These are phyloP conservation scores for Esox lucius DNA, from an alignment of 2,797 vertebrate genomes.

Conservation along the genomic window DNA sequence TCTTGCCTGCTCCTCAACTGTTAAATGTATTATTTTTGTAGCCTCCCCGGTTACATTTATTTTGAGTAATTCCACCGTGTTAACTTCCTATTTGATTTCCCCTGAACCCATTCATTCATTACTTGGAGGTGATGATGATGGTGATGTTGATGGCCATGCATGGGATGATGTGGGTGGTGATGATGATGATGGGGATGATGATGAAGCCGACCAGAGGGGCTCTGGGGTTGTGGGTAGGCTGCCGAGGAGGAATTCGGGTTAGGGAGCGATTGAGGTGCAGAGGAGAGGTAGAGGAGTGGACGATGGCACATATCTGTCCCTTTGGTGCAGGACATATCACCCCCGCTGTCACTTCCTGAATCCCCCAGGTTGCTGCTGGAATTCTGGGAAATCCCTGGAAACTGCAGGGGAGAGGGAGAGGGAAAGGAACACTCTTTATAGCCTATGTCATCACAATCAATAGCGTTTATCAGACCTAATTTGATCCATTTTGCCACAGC, in stretches of 20 bases:
- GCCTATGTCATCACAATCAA: background rate
- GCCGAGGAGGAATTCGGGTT: constrained; percentile 51
- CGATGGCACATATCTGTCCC: constrained; percentile 74
- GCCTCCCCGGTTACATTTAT: background rate
- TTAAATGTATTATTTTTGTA: background rate
- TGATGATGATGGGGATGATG: constrained; percentile 76
- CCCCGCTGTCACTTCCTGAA: constrained; percentile 77
- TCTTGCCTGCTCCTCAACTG: background rate
- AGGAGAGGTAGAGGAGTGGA: constrained; percentile 75
- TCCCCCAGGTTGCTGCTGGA: constrained; percentile 75
- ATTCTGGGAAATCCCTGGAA: constrained; percentile 76
- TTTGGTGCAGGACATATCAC: constrained; percentile 73
- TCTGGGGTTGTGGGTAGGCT: constrained; percentile 71
- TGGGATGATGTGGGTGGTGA: constrained; percentile 69
- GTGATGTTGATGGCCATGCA: constrained; percentile 72
- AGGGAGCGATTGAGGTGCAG: constrained; percentile 63
- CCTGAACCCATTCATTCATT: constrained; percentile 52
- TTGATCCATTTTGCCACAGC: too few relatives aligned
- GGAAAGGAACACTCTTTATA: background rate
- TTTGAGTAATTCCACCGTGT: background rate
- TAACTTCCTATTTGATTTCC: background rate
- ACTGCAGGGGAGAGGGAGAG: constrained; percentile 51
- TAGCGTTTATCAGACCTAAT: too few relatives aligned
- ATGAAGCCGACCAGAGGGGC: constrained; percentile 74
- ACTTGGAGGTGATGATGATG: constrained; percentile 72